Base-by-base conservation (phyloP, 2,797 vertebrate species). In the Argyrosomus regius region DNA sequence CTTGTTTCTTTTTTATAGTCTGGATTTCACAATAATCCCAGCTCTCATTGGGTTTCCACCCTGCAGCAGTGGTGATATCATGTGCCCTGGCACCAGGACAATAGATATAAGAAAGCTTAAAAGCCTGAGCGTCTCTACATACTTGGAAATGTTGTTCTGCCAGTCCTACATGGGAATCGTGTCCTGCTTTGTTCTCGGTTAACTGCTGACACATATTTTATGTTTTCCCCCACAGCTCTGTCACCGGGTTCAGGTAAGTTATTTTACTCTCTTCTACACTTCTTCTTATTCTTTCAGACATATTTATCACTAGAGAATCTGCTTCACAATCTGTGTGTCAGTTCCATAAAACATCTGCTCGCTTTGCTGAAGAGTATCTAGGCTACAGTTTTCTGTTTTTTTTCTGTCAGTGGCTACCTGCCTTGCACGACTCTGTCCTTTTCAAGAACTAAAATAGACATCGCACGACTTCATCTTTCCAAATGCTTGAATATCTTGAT, bases 221-320 rank as follows among this genome's bases (percentile, higher is more conserved):
- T 77, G 43, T 59, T 75, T 53, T 70, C 62, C 63, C 10, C 66
- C 69, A 43, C 93, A 99, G 98, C 95, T 88, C 95, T 98, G 66
- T 94, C 97, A 16, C 94, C 96, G n/a, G 97, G 96, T 75, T 93
- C 97, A 76, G 98, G 98, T 99, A 93, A 98, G 98, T 88, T 58
- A 17, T 89, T 74, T 87, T 74, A 16, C 49, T 17, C 13, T 64
- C 41, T 13, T 64, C 41, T 46, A 17, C 13, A 52, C 74, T 72
- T 88, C 5, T 52, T 46, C 26, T 57, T 60, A 50, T 70, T 45
- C 56, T 18, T 26, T 56, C 73, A 60, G 72, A 69, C 67, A 59
- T 59, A 24, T 75, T 20, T 54, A 26, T 69, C 60, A 41, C 56
- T n/a, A 41, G 17, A 65, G 43, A n/a, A 35, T 43, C 24, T 26